Evolutionary conservation across 2,888 invertebrate genomes (phyloP), one percentile per base, ranked within the genome.

Genomic region (Pseudococcus viburni): DNA sequence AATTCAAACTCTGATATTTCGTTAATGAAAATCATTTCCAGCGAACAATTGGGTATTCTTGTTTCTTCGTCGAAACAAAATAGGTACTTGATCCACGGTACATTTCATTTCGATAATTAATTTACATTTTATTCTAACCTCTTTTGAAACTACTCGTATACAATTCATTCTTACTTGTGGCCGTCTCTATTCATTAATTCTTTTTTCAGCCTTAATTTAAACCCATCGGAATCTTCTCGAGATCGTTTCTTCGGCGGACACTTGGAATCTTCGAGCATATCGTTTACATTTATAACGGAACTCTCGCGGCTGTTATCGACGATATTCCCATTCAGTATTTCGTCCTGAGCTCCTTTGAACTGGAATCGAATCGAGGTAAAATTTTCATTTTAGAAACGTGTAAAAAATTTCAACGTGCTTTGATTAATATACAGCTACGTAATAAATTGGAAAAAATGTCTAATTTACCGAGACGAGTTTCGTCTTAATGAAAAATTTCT

Each of bases 161-260:
- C 26, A 73, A 73, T 73, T 73, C 59, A 59, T 7, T 19, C 92
- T 93, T 93, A 96, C 96, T 94, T 95, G 92, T 96, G 95, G 86
- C 96, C 95, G 92, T 97, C 96, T 91, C 96, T 94, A 91, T 95
- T 96, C 90, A 96, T 95, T 89, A 97, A 93, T 91, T 97, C 97
- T 91, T 96, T 95, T 90, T 95, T 93, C 90, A 97, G 93, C 91
- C 95, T 93, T 91, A 94, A 94, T 92, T 96, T 95, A 92, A 97
- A 95, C 92, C 96, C 96, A 91, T 96, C 95, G 83, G 95, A 95
- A 91, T 95, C 95, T 91, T 94, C 94, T 90, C 94, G 93, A 90
- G 93, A 89, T 86, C 90, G 85, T 19, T 89, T 93, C 90, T 90
- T 90, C 91, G 93, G 93, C 84, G 84, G 86, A 84, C 64, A 77